Percentiles rank a stretch among this genome's conserved stretches.
These are phyloP conservation scores for Protonemura montana DNA, from an alignment of 2,888 invertebrate species.

Conservation along the genomic window DNA sequence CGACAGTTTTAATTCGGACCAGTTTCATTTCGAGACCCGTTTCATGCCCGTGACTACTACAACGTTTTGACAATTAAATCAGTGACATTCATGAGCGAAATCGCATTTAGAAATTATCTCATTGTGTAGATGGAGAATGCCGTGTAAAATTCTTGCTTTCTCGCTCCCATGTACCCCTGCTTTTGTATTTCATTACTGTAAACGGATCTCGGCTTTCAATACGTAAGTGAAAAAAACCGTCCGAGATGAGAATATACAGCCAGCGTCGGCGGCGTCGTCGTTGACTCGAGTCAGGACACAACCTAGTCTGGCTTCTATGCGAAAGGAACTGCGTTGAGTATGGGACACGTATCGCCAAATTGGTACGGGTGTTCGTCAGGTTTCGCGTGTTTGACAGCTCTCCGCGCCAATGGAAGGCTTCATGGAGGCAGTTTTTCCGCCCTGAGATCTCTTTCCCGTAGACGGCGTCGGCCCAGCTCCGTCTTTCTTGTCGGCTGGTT, in stretches of 20 bases:
- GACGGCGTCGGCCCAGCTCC: neutral
- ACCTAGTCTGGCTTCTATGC: neutral
- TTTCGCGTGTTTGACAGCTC: neutral
- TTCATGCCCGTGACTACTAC: neutral
- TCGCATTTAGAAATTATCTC: neutral
- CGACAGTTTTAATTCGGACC: neutral
- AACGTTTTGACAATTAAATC: neutral
- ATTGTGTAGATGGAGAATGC: neutral
- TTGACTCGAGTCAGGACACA: neutral
- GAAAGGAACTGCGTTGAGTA: neutral
- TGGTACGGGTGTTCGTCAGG: neutral
- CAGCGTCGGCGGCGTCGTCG: neutral
- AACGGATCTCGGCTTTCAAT: neutral
- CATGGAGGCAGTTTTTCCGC: neutral
- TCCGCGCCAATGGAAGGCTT: neutral
- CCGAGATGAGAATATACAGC: neutral
- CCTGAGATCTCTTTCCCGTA: neutral
- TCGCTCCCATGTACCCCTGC: neutral
- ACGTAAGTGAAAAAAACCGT: neutral
- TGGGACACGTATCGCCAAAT: slow-evolving; percentile 8
- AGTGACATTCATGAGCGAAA: neutral
- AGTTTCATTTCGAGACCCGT: neutral
- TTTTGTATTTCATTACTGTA: neutral
- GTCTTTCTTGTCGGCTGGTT: no score
- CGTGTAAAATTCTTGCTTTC: neutral